Evolutionary conservation across 2,888 invertebrate genomes (phyloP), one percentile per base, ranked within the genome.

Genomic region (Lottia scabra): DNA sequence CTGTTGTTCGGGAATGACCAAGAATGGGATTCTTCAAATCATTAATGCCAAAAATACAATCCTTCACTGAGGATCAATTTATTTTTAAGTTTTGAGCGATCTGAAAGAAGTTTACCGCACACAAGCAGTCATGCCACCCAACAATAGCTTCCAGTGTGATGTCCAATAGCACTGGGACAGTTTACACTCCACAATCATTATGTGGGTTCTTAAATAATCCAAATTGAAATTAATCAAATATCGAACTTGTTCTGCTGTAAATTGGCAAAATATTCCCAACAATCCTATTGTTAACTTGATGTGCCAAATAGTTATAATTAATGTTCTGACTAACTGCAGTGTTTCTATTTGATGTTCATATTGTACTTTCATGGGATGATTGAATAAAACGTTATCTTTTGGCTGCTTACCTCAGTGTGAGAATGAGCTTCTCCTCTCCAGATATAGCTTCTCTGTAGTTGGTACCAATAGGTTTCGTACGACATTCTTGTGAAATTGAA

Each of bases 21-120:
- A 72, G 72, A 64, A 63, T 72, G 46, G 62, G 62, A 56, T 72
- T 67, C 30, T 72, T 67, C 67, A 62, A 67, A 38, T 71, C 72
- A 46, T 23, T 67, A 10, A 72, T 72, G 67, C 67, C 63, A n/a
- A 44, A 66, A 44, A 45, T 64, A 62, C 62, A 72, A 30, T 23
- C 19, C 63, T 63, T 71, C 8, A 65, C 45, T 44, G 63, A 71
- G 19, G 66, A 71, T 26, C 71, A 71, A 56, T 71, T 71, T 44
- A 56, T 71, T 46, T 63, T 65, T 30, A 27, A 30, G 65, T 65
- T 65, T 65, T 65, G 65, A 65, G 65, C 65, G 43, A 65, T 65
- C 27, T 30, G 30, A 65, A 26, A 65, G 65, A 65, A 65, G 65
- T 65, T 65, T 27, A 63, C 63, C n/a, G 8, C 63, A 23, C 23